These are phyloP conservation scores for Eulemur coronatus DNA, from an alignment of 2,797 vertebrate species.

Conservation along the genomic window DNA sequence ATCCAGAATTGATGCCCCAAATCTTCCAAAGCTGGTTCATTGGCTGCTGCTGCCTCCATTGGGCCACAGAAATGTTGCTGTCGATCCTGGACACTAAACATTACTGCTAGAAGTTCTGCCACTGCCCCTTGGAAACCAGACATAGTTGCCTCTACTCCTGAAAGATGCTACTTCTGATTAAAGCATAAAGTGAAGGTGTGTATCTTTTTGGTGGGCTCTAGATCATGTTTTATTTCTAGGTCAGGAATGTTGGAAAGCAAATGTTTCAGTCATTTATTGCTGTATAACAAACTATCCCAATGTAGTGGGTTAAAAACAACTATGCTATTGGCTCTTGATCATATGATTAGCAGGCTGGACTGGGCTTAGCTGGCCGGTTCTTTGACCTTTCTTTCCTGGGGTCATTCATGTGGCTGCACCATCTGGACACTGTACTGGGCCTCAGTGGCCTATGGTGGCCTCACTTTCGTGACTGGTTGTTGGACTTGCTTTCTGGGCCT, in stretches of 20 bases:
- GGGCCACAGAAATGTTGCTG: not conserved
- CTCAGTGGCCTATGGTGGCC: not conserved
- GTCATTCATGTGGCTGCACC: not conserved
- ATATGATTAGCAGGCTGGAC: not conserved
- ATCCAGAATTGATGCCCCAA: not conserved
- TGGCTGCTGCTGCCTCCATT: not conserved
- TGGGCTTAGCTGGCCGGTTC: not conserved
- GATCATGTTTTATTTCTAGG: not conserved
- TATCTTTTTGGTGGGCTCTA: not conserved
- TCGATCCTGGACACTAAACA: not conserved
- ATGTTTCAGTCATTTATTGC: not conserved
- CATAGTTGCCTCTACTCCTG: not conserved
- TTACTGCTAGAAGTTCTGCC: not conserved
- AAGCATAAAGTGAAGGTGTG: not conserved
- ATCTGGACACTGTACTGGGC: not conserved
- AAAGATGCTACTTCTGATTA: not conserved
- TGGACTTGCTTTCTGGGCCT: not conserved
- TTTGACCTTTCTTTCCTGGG: not conserved
- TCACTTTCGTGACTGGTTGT: not conserved
- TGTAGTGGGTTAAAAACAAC: not conserved
- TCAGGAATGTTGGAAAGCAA: not conserved
- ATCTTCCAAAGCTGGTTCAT: not conserved
- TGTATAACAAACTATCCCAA: not conserved
- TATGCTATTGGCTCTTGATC: not conserved
- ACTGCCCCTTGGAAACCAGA: not conserved